Base-by-base conservation (phyloP, 1,140 invertebrate genomes). In the Tetragnatha versicolor region DNA sequence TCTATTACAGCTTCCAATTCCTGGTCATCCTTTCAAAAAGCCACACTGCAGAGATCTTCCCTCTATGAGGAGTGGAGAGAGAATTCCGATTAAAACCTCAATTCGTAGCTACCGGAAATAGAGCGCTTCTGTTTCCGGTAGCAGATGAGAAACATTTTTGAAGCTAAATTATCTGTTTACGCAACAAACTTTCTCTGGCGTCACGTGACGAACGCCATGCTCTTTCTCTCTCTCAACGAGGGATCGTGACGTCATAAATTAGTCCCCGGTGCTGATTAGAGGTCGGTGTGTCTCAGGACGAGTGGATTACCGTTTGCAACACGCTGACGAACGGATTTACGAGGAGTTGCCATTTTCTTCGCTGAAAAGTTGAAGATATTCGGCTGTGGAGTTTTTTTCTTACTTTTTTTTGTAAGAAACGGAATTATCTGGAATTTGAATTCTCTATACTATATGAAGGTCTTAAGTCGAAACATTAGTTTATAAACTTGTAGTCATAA, bases 121-220 rank as follows among this genome's bases (percentile, higher is more conserved):
- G 72, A 60, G 53, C 22, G 53, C 37, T 51, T 75, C 31, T 51
- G 39, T 75, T 75, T 75, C 72, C 72, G 55, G 42, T 63, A 49
- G n/a, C 72, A 72, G 69, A 47, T 51, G 55, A 33, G 58, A 63
- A 47, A 25, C 42, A 75, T 75, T 75, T 72, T 75, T 45, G 45
- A 12, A 35, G 55, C 20, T 47, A 61, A 75, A 75, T 75, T 63
- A 63, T 63, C 72, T 75, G 72, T 75, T 75, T 75, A 63, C 42
- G 55, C 31, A 63, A 63, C 72, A 47, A 37, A 49, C 25, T 39
- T 60, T 42, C 45, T 22, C 45, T 49, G 27, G 37, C 35, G 37
- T 45, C 53, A 45, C 69, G 22, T 60, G 69, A 73, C 39, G 69
- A 75, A 72, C 35, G 29, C 29, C 49, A 55, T 29, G 10, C 63